Percentiles rank a stretch among this genome's conserved stretches.
These are phyloP conservation scores for Cephus cinctus DNA, from an alignment of 1,140 invertebrate species.

Conservation along the genomic window DNA sequence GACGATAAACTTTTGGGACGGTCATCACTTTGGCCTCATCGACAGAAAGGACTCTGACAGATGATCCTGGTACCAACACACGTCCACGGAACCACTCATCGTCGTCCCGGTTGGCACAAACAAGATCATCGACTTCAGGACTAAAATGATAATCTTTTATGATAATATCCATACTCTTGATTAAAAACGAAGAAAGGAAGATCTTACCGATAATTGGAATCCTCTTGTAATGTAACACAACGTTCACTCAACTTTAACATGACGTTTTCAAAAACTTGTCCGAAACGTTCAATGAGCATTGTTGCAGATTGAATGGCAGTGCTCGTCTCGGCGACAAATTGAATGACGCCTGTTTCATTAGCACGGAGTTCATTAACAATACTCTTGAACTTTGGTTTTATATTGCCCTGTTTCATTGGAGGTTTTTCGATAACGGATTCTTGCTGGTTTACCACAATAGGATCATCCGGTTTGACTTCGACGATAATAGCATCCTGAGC, in stretches of 20 bases:
- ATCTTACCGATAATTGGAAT: slow-evolving; percentile 20
- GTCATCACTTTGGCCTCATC: slow-evolving; percentile 32
- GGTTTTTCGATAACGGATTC: too few relatives aligned
- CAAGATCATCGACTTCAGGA: slow-evolving; percentile 30
- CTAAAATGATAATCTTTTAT: slow-evolving; percentile 19
- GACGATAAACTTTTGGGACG: slow-evolving; percentile 13
- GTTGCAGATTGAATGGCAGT: not conserved
- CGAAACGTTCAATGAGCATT: not conserved
- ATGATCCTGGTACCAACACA: slow-evolving; percentile 18
- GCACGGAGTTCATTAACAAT: too few relatives aligned
- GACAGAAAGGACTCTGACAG: slow-evolving; percentile 25
- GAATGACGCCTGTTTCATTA: too few relatives aligned
- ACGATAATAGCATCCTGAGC: slow-evolving; percentile 27
- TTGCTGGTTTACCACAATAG: slow-evolving; percentile 5
- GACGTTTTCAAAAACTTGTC: slow-evolving; percentile 19
- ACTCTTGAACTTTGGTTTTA: too few relatives aligned
- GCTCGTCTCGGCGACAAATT: not conserved
- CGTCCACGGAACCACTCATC: slow-evolving; percentile 39
- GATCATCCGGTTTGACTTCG: slow-evolving; percentile 11
- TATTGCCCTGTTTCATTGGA: too few relatives aligned
- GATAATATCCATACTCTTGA: not conserved
- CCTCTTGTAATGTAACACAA: slow-evolving; percentile 10
- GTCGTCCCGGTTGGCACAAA: slow-evolving; percentile 22
- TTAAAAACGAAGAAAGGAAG: not conserved
- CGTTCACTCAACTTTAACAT: slow-evolving; percentile 12